A percentile compares a stretch with the other conserved stretches of the same genome.
phyloP scores from a whole-genome alignment of 2,113 vertebrate genomes.

The Puntigrus tetrazona region DNA sequence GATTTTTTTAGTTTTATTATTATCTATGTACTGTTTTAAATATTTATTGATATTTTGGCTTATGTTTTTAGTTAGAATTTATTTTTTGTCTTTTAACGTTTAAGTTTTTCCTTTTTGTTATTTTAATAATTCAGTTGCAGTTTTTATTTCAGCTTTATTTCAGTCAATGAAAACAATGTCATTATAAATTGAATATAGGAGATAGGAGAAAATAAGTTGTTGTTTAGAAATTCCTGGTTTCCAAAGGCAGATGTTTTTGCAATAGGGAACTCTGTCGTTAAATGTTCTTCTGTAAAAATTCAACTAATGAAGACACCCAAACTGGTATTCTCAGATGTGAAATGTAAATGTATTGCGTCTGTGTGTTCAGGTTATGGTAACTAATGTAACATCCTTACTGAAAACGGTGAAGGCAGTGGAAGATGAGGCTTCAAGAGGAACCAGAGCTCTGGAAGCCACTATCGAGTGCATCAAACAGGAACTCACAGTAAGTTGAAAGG shows the following conservation, averaged over 20 bases:
- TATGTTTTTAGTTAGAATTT: not conserved
- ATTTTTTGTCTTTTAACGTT: not conserved
- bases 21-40: not conserved
- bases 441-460: conserved; percentile 92
- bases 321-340: not conserved
- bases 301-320: not conserved
- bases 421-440: conserved; percentile 97
- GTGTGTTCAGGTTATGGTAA: conserved; percentile 91
- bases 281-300: not conserved
- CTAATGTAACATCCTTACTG: conserved; percentile 95
- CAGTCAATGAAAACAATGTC: not conserved
- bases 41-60: not conserved
- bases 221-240: not conserved
- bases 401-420: conserved; percentile 99
- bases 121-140: not conserved
- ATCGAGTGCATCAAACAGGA: conserved; percentile 98
- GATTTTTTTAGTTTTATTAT: no score
- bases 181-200: not conserved
- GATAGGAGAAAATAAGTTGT: not conserved
- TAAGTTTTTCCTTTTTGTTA: not conserved
- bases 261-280: not conserved
- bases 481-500: conserved; percentile 80
- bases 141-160: not conserved
- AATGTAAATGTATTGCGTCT: not conserved
- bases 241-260: not conserved